Base-by-base conservation (phyloP, 2,888 invertebrate species). In the Gari tellinella region DNA sequence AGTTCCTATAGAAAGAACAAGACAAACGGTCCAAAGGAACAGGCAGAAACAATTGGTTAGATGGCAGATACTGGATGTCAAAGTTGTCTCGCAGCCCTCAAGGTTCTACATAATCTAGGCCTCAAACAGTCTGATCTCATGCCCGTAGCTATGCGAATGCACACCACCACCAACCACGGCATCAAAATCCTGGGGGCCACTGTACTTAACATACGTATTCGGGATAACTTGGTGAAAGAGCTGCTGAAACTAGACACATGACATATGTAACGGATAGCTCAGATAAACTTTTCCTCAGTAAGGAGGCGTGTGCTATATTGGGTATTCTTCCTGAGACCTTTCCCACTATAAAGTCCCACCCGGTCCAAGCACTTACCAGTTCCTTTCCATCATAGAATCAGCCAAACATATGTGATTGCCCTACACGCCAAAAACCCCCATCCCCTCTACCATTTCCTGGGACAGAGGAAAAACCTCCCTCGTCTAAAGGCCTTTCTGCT, bases 121-220 rank as follows among this genome's bases (percentile, higher is more conserved):
- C 65, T 86, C 12, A 49, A 19, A 1, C 19, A 58, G 37, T 26
- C 45, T 31, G n/a, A 86, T 65, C 80, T 88, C 12, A 79, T 85
- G 19, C 84, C 83, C 17, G 86, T 86, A 15, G 82, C 66, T 7
- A 79, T 85, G 81, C 69, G 66, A 17, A 86, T 87, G 81, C 80
- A 80, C 45, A 80, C 83, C 2, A 86, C 86, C 2, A 84, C 76
- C 55, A 78, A 78, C 52, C 49, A 66, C 23, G 76, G 81, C 15
- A 87, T 87, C 31, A 65, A 52, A 8, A 86, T 86, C 55, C 63
- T 84, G 45, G 85, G 86, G 2, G 86, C 86, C 8, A 48, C 72
- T 3, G 31, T 82, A 14, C 72, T 84, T 14, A 70, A 82, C 0
- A 45, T 88, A 7, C 68, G 76, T 23, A 81, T 77, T 4, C 55